Evolutionary conservation across 2,888 invertebrate genomes (phyloP), one percentile per base, ranked within the genome.

Genomic region (Agrochola litura): DNA sequence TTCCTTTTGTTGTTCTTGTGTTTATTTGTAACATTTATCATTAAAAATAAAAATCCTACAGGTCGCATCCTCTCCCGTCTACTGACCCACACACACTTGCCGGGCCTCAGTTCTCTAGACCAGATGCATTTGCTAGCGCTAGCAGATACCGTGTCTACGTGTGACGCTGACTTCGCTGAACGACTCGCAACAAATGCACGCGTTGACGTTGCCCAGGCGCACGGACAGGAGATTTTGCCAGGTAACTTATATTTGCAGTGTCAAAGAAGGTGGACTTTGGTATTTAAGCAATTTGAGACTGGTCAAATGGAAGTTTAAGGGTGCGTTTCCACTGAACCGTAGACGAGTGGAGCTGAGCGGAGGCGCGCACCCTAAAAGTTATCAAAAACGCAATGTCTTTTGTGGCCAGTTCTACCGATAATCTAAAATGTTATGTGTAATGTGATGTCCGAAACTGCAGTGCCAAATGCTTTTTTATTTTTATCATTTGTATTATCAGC

Each of bases 61-160:
- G 98, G 98, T 56, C 97, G 99, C 79, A 97, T 99, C 19, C 95
- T 99, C 16, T 99, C 99, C 0, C 98, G 99, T 5, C 97, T 99
- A 14, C 96, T 99, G 60, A 99, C 99, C 0, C 99, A 99, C 94
- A 99, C 99, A 0, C 99, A 99, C 94, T 95, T 99, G 54, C 99
- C 99, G 0, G 99, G 99, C 0, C 96, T 99, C 60, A 99, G 99
- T 6, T 99, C 99, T 86, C 97, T 99, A 73, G 99, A 99, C 95
- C 99, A 99, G 95, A 99, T 99, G 99, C 99, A 99, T 95, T 97
- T 99, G 81, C 95, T 99, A n/a, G 99, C 99, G 1, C 95, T 99
- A 80, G 99, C 99, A 19, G 99, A 99, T 91, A 99, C 99, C 0
- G 99, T 99, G 0, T 98, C 99, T 0, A 99, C 99, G 0, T 99